Conservation (phyloP, 2,113 vertebrate genomes). For the Leuciscus idus region DNA sequence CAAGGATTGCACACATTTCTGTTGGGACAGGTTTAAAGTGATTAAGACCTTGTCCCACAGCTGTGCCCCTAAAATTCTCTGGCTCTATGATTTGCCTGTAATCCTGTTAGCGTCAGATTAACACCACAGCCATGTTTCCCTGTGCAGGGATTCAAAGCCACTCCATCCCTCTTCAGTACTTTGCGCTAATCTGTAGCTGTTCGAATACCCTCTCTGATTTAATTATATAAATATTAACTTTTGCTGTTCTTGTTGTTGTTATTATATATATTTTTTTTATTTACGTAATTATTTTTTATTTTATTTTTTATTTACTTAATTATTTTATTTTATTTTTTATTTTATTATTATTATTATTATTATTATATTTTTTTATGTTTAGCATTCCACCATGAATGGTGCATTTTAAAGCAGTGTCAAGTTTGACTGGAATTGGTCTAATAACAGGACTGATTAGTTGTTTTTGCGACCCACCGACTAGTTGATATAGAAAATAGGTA, state of each 20-base stretch:
- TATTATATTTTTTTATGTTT: neutral
- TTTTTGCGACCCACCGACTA: neutral
- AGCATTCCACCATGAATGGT: neutral
- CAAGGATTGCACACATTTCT: conserved; percentile 1
- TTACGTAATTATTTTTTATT: no score
- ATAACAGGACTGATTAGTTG: neutral
- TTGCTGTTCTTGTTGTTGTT: no score
- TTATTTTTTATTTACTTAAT: no score
- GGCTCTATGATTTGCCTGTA: conserved; percentile 18
- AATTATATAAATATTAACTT: no score
- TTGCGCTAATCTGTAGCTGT: neutral
- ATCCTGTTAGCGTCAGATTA: conserved; percentile 42
- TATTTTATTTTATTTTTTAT: no score
- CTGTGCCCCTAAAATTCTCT: conserved; percentile 27
- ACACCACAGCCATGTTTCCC: conserved; percentile 25
- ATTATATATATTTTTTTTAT: no score
- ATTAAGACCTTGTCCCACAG: conserved; percentile 37
- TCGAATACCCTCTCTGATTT: no score
- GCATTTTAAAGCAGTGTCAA: neutral
- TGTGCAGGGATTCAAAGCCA: neutral
- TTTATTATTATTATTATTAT: neutral
- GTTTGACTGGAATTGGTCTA: neutral
- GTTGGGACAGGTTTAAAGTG: conserved; percentile 28
- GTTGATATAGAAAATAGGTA: neutral
- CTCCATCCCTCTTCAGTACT: neutral